Conservation (phyloP, 2,888 invertebrate species). For the Drosophila villosipedis region DNA sequence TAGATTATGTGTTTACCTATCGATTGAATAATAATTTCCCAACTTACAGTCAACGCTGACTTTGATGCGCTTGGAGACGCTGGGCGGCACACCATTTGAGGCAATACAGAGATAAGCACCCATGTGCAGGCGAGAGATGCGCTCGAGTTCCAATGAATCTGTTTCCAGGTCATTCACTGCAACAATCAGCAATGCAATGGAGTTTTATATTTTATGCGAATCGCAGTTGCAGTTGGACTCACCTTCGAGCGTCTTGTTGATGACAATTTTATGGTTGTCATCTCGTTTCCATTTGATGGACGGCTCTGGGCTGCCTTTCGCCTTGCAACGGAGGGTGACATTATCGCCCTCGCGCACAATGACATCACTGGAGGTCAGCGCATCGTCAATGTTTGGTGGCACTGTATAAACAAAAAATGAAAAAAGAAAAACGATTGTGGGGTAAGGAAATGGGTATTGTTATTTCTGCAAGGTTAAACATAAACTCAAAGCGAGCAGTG, state of each 20-base stretch:
- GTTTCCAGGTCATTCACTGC: conserved; percentile 94
- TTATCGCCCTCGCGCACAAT: conserved; percentile 96
- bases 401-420: conserved; percentile 86
- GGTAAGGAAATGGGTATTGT: conserved; percentile 68
- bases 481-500: conserved; percentile 42
- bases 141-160: conserved; percentile 92
- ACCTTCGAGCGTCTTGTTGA: conserved; percentile 94
- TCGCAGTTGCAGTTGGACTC: conserved; percentile 43
- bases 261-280: conserved; percentile 93
- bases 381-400: conserved; percentile 96
- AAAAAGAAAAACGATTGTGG: conserved; percentile 63
- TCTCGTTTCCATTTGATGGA: conserved; percentile 96
- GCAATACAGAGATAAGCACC: conserved; percentile 95
- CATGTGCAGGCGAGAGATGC: conserved; percentile 95
- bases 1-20: not conserved
- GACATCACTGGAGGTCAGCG: conserved; percentile 95
- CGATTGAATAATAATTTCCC: not conserved
- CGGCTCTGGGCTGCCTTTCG: conserved; percentile 95
- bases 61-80: conserved; percentile 96
- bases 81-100: conserved; percentile 94
- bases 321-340: conserved; percentile 94
- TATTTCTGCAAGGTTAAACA: conserved; percentile 54
- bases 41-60: conserved; percentile 97
- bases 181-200: conserved; percentile 14
- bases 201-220: conserved; percentile 5